Percentiles rank a stretch among this genome's conserved stretches.
phyloP scores from a whole-genome alignment of 2,797 vertebrate species.

The Cuniculus paca region DNA sequence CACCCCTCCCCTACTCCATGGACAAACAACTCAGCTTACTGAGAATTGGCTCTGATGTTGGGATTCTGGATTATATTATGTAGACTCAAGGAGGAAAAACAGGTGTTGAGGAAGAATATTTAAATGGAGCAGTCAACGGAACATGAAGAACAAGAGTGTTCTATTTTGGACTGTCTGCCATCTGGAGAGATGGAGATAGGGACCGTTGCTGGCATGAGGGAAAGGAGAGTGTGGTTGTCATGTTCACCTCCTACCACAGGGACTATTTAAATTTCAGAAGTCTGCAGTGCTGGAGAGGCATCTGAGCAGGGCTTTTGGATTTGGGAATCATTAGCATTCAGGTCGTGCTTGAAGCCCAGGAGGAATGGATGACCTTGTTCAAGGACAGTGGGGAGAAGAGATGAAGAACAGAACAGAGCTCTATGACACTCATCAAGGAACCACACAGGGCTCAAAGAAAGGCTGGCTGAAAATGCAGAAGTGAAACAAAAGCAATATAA shows the following conservation, averaged over 20 bases:
- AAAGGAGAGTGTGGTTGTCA: conserved; percentile 60
- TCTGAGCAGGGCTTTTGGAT: conserved; percentile 49
- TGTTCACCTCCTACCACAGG: conserved; percentile 77
- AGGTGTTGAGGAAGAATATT: conserved; percentile 77
- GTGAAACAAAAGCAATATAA: neutral
- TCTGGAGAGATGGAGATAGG: conserved; percentile 77
- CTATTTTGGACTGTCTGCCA: conserved; percentile 83
- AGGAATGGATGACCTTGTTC: neutral
- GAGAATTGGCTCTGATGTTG: neutral
- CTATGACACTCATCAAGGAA: neutral
- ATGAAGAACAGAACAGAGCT: neutral
- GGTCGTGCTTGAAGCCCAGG: neutral
- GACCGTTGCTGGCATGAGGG: conserved; percentile 59
- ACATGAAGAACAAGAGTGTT: conserved; percentile 63
- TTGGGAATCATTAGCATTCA: neutral
- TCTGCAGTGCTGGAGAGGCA: conserved; percentile 55
- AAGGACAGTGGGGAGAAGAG: neutral
- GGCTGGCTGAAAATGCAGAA: neutral
- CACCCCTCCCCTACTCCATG: no score
- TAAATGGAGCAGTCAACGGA: conserved; percentile 75
- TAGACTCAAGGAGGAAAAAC: conserved; percentile 63
- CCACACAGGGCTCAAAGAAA: neutral
- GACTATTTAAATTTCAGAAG: conserved; percentile 68
- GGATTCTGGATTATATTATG: conserved; percentile 49
- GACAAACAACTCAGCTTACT: neutral